phyloP scores from a whole-genome alignment of 1,140 invertebrate genomes.

The Hypsibius dujardini region DNA sequence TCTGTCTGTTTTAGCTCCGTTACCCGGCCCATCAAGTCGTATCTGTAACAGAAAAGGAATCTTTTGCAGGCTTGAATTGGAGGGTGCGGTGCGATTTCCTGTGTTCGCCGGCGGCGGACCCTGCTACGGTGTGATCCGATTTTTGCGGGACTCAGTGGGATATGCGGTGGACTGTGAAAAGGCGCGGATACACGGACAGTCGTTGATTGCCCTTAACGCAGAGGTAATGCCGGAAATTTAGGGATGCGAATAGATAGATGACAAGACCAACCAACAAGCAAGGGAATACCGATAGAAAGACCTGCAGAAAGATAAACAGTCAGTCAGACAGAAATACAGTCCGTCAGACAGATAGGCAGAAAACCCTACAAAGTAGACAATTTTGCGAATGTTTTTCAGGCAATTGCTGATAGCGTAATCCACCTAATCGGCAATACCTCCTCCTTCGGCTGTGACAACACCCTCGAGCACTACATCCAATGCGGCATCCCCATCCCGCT shows the following conservation, averaged over 20 bases:
- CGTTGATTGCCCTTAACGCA: neutral
- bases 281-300: too few species aligned
- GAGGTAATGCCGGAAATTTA: neutral
- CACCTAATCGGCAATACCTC: neutral
- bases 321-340: too few species aligned
- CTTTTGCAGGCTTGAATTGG: neutral
- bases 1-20: too few species aligned
- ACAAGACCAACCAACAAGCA: too few species aligned
- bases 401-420: neutral
- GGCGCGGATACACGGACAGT: neutral
- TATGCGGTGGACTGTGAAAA: neutral
- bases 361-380: too few species aligned
- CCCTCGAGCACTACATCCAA: constrained; percentile 5
- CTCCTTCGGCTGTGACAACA: neutral
- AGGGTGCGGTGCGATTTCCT: neutral
- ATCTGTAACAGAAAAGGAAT: neutral
- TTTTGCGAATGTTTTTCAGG: neutral
- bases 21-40: too few species aligned
- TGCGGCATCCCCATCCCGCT: constrained; percentile 4
- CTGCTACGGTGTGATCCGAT: neutral
- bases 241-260: too few species aligned
- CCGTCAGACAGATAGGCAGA: too few species aligned
- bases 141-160: neutral
- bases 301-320: too few species aligned
- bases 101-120: neutral